phyloP scores from a whole-genome alignment of 1,140 invertebrate genomes.

The Paraescarpia echinospica region DNA sequence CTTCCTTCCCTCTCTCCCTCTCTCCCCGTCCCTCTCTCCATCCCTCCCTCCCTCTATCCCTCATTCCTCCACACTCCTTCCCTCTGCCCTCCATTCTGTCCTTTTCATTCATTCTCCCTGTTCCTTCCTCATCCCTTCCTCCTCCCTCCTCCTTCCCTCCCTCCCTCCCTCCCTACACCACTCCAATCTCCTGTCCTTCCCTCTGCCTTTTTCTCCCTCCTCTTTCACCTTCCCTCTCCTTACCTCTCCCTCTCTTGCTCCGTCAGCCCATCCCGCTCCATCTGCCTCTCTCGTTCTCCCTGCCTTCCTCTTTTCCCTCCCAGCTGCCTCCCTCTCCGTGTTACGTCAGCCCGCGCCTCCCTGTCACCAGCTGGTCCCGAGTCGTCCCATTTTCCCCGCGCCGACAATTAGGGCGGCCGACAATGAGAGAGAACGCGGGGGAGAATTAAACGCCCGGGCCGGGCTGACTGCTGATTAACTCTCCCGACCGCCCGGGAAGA shows the following conservation, averaged over 20 bases:
- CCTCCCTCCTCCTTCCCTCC: too few species aligned
- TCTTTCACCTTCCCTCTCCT: neutral
- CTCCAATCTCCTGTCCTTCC: too few species aligned
- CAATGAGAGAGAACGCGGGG: neutral
- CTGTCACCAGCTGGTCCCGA: neutral
- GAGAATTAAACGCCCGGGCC: neutral
- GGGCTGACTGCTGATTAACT: neutral
- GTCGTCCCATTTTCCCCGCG: neutral
- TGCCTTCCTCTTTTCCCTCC: neutral
- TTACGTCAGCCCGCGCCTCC: neutral
- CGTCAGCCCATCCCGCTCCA: neutral
- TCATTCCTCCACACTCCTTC: too few species aligned
- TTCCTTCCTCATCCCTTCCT: too few species aligned
- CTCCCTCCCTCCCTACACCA: neutral
- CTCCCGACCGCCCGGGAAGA: neutral
- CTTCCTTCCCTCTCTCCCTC: too few species aligned
- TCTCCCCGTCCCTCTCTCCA: too few species aligned
- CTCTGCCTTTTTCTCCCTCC: too few species aligned
- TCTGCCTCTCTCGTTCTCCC: too few species aligned
- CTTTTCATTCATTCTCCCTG: too few species aligned
- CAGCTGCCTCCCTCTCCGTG: neutral
- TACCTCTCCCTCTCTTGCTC: neutral
- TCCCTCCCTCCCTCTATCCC: too few species aligned
- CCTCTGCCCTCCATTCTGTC: too few species aligned
- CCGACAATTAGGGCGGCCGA: neutral